A percentile compares a stretch with the other conserved stretches of the same genome.
Evolutionary conservation across 2,797 vertebrate genomes (phyloP).

Genomic region (Hafferia zeledoni): DNA sequence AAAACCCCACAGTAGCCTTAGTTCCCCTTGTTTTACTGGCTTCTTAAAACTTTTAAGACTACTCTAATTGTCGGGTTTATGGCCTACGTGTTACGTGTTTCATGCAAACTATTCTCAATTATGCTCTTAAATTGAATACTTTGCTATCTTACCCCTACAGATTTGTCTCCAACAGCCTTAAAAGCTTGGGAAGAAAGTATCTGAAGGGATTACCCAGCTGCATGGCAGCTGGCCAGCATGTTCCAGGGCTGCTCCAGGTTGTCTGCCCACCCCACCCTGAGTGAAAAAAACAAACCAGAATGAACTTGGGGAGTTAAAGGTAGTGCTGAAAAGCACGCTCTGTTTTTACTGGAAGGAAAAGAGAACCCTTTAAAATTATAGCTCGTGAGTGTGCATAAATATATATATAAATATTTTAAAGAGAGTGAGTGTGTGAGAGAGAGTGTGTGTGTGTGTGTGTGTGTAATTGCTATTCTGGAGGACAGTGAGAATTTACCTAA

Average conservation of each 20-base stretch:
- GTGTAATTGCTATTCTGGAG: not conserved
- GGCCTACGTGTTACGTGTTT: accelerated
- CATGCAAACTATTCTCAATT: constrained; percentile 10
- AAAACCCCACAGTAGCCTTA: not conserved
- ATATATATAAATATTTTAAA: not conserved
- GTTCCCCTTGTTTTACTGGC: not conserved
- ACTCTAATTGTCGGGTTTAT: not conserved
- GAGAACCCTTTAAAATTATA: constrained; percentile 23
- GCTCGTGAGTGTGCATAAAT: not conserved
- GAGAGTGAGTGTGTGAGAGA: not conserved
- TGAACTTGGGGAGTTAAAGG: constrained; percentile 30
- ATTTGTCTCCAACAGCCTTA: constrained; percentile 8
- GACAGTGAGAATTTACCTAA: not conserved
- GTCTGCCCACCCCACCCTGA: constrained; percentile 9
- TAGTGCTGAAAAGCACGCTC: not conserved
- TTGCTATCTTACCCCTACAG: constrained; percentile 43
- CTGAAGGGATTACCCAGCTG: constrained; percentile 65
- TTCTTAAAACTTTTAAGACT: not conserved
- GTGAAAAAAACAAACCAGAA: not conserved
- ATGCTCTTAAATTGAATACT: not conserved
- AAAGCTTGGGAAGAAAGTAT: constrained; percentile 40
- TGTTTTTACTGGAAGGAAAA: constrained; percentile 53
- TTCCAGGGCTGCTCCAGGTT: constrained; percentile 39
- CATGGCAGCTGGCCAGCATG: constrained; percentile 42
- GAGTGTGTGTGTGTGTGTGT: accelerated